Evolutionary conservation across 2,888 invertebrate species (phyloP), one percentile per base, ranked within the genome.

Genomic region (Molorchus minor): DNA sequence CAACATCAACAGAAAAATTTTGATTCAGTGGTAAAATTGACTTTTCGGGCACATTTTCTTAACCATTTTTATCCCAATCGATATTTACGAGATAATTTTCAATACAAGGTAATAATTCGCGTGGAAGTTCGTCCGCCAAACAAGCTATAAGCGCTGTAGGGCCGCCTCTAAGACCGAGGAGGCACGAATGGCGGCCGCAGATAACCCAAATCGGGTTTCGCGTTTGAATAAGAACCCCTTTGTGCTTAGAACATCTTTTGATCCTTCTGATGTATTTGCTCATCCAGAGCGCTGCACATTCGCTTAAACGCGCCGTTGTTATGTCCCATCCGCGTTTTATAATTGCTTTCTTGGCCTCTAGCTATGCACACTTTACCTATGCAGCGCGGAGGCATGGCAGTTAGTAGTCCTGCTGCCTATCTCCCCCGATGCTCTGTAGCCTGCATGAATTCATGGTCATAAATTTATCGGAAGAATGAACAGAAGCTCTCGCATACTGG

Each of bases 131-230:
- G 58, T 58, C 58, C 41, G 41, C 46, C 46, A 10, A 29, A 33
- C 43, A 25, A 44, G 43, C 43, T 53, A 41, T 52, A 53, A 43
- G 53, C 41, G 43, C 20, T 25, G 43, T 20, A 43, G 29, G 45
- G 16, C 45, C 17, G 15, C 30, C 45, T n/a, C 25, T 30, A 30
- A 45, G 45, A 45, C 30, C 45, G 45, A 49, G 49, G 38, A 58
- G 47, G 56, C 43, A 44, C 61, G 71, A 64, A 67, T 72, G 72
- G 71, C 66, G 61, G 62, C 64, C 67, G 67, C 71, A 77, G 77
- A 78, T 77, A 78, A 77, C 77, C 77, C 69, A 78, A 78, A 78
- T 78, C 77, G 76, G 76, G 76, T 77, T 77, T 77, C 75, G 74
- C 77, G 75, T 75, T 74, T 76, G 77, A 76, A 77, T 76, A 74